Evolutionary conservation across 2,888 invertebrate genomes (phyloP).

Genomic region (Geotrupes spiniger): DNA sequence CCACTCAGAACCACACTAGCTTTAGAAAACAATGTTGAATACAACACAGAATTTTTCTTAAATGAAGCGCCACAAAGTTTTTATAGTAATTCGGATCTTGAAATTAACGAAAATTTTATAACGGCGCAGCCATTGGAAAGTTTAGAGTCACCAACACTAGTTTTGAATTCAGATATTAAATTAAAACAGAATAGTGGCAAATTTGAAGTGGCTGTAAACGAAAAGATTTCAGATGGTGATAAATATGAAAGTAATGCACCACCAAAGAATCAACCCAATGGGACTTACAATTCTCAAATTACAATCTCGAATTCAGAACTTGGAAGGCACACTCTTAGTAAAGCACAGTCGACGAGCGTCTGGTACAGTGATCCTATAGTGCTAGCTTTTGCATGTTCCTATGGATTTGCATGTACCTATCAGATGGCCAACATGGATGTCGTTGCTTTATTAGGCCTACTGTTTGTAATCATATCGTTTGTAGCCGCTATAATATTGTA

Average conservation of each 20-base stretch:
- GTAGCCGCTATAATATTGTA: slow-evolving; percentile 54
- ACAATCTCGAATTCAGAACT: slow-evolving; percentile 18
- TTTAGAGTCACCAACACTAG: slow-evolving; percentile 46
- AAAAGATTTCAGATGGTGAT: background rate
- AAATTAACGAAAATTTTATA: too few species aligned
- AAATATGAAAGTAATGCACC: background rate
- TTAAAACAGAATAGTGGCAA: background rate
- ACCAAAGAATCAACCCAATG: slow-evolving; percentile 4
- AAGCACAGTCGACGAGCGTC: slow-evolving; percentile 33
- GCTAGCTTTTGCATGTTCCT: slow-evolving; percentile 73
- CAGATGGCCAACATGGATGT: slow-evolving; percentile 71
- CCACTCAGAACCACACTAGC: background rate
- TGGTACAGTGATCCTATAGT: slow-evolving; percentile 63
- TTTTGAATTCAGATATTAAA: slow-evolving; percentile 32
- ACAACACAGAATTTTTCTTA: too few species aligned
- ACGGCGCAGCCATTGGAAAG: slow-evolving; percentile 29
- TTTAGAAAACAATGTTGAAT: too few species aligned
- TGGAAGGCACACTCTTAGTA: slow-evolving; percentile 34
- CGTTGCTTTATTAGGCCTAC: slow-evolving; percentile 70
- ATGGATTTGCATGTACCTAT: slow-evolving; percentile 69
- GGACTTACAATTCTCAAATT: too few species aligned
- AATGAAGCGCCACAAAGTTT: too few species aligned
- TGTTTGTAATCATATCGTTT: slow-evolving; percentile 72
- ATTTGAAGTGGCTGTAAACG: slow-evolving; percentile 1
- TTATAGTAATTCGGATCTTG: too few species aligned